These are phyloP conservation scores for Mizuhopecten yessoensis DNA, from an alignment of 1,140 invertebrate genomes.

Conservation along the genomic window DNA sequence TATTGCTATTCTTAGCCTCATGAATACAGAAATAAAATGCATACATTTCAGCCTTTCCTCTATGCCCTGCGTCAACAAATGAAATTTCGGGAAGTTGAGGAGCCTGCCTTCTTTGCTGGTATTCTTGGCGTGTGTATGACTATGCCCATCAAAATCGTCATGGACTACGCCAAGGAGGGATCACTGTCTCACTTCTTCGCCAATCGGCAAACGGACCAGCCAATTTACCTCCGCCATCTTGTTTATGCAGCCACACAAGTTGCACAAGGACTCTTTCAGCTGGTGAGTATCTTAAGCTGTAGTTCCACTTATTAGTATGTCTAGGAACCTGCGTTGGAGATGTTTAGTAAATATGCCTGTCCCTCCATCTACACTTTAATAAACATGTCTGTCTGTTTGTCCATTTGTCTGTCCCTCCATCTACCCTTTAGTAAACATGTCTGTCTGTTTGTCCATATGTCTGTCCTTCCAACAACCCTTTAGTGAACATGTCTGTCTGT, in stretches of 20 bases:
- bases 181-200: conserved; percentile 55
- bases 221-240: conserved; percentile 52
- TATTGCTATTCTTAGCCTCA: no score
- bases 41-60: conserved; percentile 54
- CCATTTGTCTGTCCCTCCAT: no score
- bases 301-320: neutral
- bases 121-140: conserved; percentile 50
- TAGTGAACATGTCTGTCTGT: no score
- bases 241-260: conserved; percentile 55
- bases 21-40: neutral
- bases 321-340: no score
- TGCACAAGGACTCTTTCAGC: conserved; percentile 51
- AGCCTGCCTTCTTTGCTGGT: conserved; percentile 48
- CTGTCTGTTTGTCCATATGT: no score
- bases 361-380: no score
- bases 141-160: conserved; percentile 50
- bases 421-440: no score
- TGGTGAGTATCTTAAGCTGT: conserved; percentile 53
- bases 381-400: no score
- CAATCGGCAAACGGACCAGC: conserved; percentile 23
- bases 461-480: no score
- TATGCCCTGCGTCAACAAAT: conserved; percentile 44
- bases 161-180: conserved; percentile 57
- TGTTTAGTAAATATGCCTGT: no score
- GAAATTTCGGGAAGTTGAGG: conserved; percentile 42